Percentiles rank a stretch among this genome's conserved stretches.
phyloP scores from a whole-genome alignment of 2,888 invertebrate species.

The Pemphredon lugubris region DNA sequence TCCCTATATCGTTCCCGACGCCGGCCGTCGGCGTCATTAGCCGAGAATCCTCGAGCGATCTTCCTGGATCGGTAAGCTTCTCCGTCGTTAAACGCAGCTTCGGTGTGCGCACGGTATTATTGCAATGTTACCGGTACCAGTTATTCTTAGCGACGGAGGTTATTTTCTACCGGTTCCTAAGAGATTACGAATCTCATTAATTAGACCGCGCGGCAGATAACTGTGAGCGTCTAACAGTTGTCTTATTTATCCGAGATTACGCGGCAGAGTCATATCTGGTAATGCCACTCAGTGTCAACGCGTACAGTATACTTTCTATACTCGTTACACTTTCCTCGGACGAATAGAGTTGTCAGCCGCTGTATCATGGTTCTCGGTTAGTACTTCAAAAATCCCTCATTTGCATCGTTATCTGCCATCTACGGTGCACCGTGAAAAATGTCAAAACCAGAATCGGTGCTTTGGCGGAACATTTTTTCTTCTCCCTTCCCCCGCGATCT shows the following conservation, averaged over 20 bases:
- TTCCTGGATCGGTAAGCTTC: neutral
- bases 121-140: too few relatives aligned
- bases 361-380: neutral
- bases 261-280: neutral
- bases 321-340: constrained; percentile 6
- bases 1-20: neutral
- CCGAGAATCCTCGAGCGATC: neutral
- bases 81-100: too few relatives aligned
- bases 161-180: constrained; percentile 18
- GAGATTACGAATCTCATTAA: constrained; percentile 40
- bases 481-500: neutral
- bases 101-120: too few relatives aligned
- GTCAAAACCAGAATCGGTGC: constrained; percentile 28
- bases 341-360: constrained; percentile 38
- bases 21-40: constrained; percentile 19
- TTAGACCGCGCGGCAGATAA: constrained; percentile 33
- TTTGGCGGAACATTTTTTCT: constrained; percentile 5
- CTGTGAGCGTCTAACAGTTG: neutral
- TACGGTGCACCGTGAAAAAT: neutral
- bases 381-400: constrained; percentile 9
- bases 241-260: constrained; percentile 44
- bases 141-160: neutral
- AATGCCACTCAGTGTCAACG: neutral
- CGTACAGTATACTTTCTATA: too few relatives aligned
- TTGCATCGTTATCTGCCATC: constrained; percentile 13